Conservation (phyloP, 2,888 invertebrate species). For the Eudemis profundana region DNA sequence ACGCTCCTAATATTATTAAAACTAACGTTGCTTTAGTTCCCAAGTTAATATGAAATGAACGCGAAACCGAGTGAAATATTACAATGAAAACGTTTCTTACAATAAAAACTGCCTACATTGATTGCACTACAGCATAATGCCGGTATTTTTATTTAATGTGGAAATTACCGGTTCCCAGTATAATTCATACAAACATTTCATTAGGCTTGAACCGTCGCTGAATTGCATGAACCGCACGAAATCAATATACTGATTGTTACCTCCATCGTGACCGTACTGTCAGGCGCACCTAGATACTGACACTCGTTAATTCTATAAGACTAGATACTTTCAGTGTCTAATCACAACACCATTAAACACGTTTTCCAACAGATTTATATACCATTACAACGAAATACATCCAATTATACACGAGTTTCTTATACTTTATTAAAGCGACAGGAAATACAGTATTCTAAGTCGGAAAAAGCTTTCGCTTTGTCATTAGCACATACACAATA, state of each 20-base stretch:
- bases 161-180: too few species aligned
- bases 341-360: slow-evolving; percentile 28
- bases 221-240: background rate
- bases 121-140: too few species aligned
- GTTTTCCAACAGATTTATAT: slow-evolving; percentile 12
- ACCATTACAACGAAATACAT: slow-evolving; percentile 2
- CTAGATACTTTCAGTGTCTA: slow-evolving; percentile 32
- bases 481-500: slow-evolving; percentile 17
- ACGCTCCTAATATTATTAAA: too few species aligned
- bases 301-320: slow-evolving; percentile 31
- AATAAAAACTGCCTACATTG: too few species aligned
- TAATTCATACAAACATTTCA: too few species aligned
- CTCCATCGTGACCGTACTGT: background rate
- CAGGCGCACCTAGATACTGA: slow-evolving; percentile 25
- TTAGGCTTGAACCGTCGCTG: too few species aligned
- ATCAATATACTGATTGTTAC: slow-evolving; percentile 1
- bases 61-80: too few species aligned
- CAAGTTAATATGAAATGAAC: too few species aligned
- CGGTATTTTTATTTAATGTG: too few species aligned
- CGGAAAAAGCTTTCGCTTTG: slow-evolving; percentile 32
- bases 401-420: slow-evolving; percentile 3
- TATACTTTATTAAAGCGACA: slow-evolving; percentile 14
- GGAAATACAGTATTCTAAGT: slow-evolving; percentile 13
- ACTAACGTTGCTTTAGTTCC: too few species aligned
- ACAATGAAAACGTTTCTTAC: too few species aligned